Conservation (phyloP, 2,797 vertebrate species). For the Novumbra hubbsi region DNA sequence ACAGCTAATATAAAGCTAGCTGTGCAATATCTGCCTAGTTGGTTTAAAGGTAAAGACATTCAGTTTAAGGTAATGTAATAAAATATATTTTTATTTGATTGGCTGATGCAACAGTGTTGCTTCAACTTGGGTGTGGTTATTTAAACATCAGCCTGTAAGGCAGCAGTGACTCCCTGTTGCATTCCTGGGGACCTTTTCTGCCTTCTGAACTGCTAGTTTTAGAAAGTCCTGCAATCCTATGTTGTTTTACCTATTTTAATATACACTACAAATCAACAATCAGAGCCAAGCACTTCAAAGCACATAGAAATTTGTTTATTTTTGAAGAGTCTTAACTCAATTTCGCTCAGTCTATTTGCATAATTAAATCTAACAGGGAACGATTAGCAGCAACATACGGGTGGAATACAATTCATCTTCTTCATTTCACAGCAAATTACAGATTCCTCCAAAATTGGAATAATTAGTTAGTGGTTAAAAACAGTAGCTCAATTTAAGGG, state of each 20-base stretch:
- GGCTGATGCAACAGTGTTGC: too few species aligned
- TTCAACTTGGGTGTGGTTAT: too few species aligned
- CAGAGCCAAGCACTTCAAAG: constrained; percentile 22
- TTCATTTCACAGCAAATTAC: constrained; percentile 51
- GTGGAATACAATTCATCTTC: constrained; percentile 32
- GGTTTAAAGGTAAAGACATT: too few species aligned
- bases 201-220: not conserved
- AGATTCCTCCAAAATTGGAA: constrained; percentile 16
- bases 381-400: constrained; percentile 43
- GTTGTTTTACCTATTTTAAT: constrained; percentile 1
- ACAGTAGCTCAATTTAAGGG: constrained; percentile 2
- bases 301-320: constrained; percentile 22
- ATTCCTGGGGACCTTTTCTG: too few species aligned
- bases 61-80: too few species aligned
- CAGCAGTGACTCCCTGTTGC: too few species aligned
- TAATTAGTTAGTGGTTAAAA: constrained; percentile 21
- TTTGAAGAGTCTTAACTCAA: constrained; percentile 18
- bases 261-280: constrained; percentile 6
- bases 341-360: constrained; percentile 33
- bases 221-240: not conserved
- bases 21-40: too few species aligned
- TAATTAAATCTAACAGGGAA: constrained; percentile 41
- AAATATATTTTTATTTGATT: too few species aligned
- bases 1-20: too few species aligned
- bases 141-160: too few species aligned